Base-by-base conservation (phyloP, 1,140 invertebrate genomes). In the Mizuhopecten yessoensis region DNA sequence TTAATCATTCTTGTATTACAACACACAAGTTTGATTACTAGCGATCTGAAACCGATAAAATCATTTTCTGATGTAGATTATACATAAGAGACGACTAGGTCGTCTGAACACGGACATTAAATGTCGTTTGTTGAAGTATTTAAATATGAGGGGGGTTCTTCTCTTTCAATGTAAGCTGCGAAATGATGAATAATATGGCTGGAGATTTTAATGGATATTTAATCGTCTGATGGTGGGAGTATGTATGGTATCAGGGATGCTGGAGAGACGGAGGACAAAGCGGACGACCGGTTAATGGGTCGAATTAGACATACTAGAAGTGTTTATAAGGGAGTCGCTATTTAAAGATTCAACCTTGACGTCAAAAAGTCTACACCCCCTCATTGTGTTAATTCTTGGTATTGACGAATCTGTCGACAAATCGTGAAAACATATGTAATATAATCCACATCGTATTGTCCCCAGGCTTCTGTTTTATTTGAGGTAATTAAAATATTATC, bases 41-140 rank as follows among this genome's bases (percentile, higher is more conserved):
- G n/a, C n/a, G 57, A 75, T 75, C 23, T 75, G 23, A 75, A 75
- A n/a, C n/a, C n/a, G 57, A 75, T 75, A 75, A 75, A 75, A 75
- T 75, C 57, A 75, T 29, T 29, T 75, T 45, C 29, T 29, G 57
- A 75, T 75, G 57, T 75, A 75, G 57, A 75, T 75, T 29, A 75
- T 75, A 75, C 11, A 75, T 75, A 75, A 75, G 57, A 75, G 57
- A 75, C 57, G 57, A 29, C 11, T 5, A 3, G 23, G 57, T n/a
- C 11, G 57, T 75, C 57, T 75, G 57, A 75, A 75, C n/a, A 29
- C 20, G 23, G 1, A 75, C 57, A 75, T 75, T 29, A 29, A 75
- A 75, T 17, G 57, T 49, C 20, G n/a, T 29, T 9, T 29, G 9
- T 9, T 29, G 1, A 29, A n/a, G 23, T 75, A 1, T 75, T 75